Base-by-base conservation (phyloP, 2,113 vertebrate genomes). In the Diadophis punctatus region DNA sequence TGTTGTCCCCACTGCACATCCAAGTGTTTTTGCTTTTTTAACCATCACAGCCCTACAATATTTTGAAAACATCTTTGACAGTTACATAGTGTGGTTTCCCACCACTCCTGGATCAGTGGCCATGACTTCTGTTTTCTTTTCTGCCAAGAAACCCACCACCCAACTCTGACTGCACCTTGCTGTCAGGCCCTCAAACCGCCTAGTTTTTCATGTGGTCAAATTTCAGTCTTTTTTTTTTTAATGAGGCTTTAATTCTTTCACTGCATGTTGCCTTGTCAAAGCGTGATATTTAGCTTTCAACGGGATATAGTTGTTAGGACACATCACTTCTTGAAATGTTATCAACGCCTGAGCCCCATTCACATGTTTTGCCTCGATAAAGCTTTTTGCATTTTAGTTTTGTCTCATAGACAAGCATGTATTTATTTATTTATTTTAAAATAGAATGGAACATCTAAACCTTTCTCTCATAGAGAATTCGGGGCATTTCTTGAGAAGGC, bases 31-130 rank as follows among this genome's bases (percentile, higher is more conserved):
- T 48, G 55, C 25, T 93, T 58, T 63, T 48, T 43, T 53, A 60
- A 51, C 74, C 53, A 52, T 86, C 90, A 93, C 94, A 34, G 14
- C 3, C 0, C 93, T 91, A 91, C 0, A 3, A 25, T 90, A 52
- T 93, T 90, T 86, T 53, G 91, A 85, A 95, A 95, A 95, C 94
- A 96, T 88, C 93, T 68, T 0, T 90, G 87, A 88, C 94, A 95
- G 94, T 93, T 90, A 85, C 25, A 1, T 53, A 0, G 23, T 68
- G 95, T 0, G 14, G 92, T 95, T 96, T 96, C 91, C 86, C 95
- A 88, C 11, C 1, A 0, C 63, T 91, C 85, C 60, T 7, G 0
- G 56, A 86, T 92, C 87, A 88, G 12, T 90, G 88, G 85, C 88
- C 92, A 56, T 0, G 0, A 92, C 94, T 95, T 94, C 95, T 90